Evolutionary conservation across 1,140 invertebrate species (phyloP).

Genomic region (Aplysia californica): DNA sequence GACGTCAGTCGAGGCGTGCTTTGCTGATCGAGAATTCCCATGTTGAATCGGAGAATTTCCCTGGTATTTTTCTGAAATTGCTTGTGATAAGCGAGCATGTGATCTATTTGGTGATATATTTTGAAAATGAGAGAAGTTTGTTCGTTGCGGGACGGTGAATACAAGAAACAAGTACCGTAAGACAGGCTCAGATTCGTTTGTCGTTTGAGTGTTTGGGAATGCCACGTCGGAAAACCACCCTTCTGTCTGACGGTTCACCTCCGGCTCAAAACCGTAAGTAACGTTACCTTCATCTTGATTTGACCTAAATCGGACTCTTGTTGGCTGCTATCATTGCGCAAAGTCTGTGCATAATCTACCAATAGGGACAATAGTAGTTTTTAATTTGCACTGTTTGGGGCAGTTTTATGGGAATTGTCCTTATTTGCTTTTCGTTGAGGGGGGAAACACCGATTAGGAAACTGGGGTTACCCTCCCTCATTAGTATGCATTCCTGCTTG

Average conservation of each 20-base stretch:
- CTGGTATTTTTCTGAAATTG: not conserved
- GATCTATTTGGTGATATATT: not conserved
- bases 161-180: not conserved
- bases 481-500: slow-evolving; percentile 23
- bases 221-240: slow-evolving; percentile 32
- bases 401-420: too few species aligned
- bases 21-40: not conserved
- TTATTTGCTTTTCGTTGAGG: not conserved
- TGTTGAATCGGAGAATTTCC: slow-evolving; percentile 21
- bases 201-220: slow-evolving; percentile 16
- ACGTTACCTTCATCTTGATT: not conserved
- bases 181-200: not conserved
- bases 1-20: slow-evolving; percentile 22
- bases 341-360: too few species aligned
- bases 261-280: slow-evolving; percentile 28
- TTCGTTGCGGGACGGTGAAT: not conserved
- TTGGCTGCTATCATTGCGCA: not conserved
- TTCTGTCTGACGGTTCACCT: slow-evolving; percentile 23
- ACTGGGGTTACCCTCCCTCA: slow-evolving; percentile 30
- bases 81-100: not conserved
- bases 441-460: slow-evolving; percentile 19
- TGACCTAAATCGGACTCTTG: not conserved
- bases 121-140: not conserved
- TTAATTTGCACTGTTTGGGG: too few species aligned
- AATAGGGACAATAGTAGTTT: too few species aligned